Percentiles rank a stretch among this genome's conserved stretches.
Evolutionary conservation across 2,797 vertebrate genomes (phyloP).

Genomic region (Echiichthys vipera): DNA sequence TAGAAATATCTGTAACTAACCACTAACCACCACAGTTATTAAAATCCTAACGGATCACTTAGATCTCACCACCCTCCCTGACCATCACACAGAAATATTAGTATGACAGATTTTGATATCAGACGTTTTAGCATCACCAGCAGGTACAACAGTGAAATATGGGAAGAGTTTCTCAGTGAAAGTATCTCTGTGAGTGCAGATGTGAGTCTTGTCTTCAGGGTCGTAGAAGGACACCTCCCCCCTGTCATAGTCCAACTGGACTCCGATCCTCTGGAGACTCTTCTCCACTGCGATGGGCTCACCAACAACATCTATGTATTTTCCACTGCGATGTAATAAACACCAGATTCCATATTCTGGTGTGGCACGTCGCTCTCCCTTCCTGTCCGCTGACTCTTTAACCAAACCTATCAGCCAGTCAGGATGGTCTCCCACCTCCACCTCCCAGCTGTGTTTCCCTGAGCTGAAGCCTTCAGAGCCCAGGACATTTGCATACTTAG

Average conservation of each 20-base stretch:
- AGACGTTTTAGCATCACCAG: slow-evolving; percentile 29
- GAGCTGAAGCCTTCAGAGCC: slow-evolving; percentile 55
- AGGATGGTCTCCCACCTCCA: slow-evolving; percentile 55
- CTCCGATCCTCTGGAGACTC: slow-evolving; percentile 41
- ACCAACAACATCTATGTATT: not conserved
- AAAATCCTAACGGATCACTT: not conserved
- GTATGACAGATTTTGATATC: slow-evolving; percentile 24
- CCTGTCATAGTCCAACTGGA: slow-evolving; percentile 49
- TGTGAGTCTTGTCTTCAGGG: too few relatives aligned
- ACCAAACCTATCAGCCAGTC: not conserved
- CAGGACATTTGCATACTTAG: accelerated
- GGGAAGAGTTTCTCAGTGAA: slow-evolving; percentile 47
- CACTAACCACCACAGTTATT: too few relatives aligned
- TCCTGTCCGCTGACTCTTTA: slow-evolving; percentile 32
- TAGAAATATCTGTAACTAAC: too few relatives aligned
- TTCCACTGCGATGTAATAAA: accelerated
- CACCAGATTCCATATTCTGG: slow-evolving; percentile 4
- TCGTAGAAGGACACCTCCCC: slow-evolving; percentile 53
- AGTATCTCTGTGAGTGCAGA: slow-evolving; percentile 30
- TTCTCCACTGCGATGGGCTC: slow-evolving; percentile 15
- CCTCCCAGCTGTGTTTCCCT: slow-evolving; percentile 61
- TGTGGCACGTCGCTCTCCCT: accelerated
- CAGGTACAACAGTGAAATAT: not conserved
- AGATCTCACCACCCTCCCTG: not conserved
- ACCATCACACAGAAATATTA: slow-evolving; percentile 8